Base-by-base conservation (phyloP, 2,113 vertebrate species). In the Thermophis baileyi region DNA sequence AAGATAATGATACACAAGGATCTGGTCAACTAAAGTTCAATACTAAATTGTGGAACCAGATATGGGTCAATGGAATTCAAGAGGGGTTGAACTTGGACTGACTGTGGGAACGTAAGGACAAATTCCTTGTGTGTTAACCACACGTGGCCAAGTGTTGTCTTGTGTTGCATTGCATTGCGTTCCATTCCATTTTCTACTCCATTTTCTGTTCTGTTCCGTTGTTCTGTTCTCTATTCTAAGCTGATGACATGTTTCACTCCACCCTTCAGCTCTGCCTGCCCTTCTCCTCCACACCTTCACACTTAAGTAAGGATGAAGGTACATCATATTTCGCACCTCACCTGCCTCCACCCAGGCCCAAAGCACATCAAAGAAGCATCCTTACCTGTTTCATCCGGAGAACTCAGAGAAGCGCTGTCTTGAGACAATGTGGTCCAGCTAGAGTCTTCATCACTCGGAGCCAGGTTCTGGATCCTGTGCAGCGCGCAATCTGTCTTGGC, bases 391-490 rank as follows among this genome's bases (percentile, higher is more conserved):
- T 99, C 99, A 0, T 98, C 98, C 0, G 99, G 98, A 0, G 98
- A 99, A 94, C 98, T 98, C 0, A 97, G 98, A 0, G 99, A 99
- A 49, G 99, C 98, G 0, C 98, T 99, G 96, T 99, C 99, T 90
- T 99, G 99, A 40, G 99, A 99, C 94, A 99, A 95, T 0, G 99
- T 99, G 3, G 99, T 99, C 99, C 99, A 99, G 97, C 99, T 99
- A 50, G 99, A 99, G 95, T 99, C 99, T 96, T 99, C 99, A 44
- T 99, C 99, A 0, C 99, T 99, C 0, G 98, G 98, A 4, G 98
- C 99, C 95, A 99, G 96, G 97, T 98, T 99, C 97, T 98, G 99
- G 97, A 97, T 99, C 95, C 97, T 98, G 92, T 96, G 99, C 69
- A 97, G 98, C 0, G 97, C 98, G 55, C 99, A 99, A 92, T 99